Base-by-base conservation (phyloP, 2,888 invertebrate genomes). In the Caenorhabditis afra region DNA sequence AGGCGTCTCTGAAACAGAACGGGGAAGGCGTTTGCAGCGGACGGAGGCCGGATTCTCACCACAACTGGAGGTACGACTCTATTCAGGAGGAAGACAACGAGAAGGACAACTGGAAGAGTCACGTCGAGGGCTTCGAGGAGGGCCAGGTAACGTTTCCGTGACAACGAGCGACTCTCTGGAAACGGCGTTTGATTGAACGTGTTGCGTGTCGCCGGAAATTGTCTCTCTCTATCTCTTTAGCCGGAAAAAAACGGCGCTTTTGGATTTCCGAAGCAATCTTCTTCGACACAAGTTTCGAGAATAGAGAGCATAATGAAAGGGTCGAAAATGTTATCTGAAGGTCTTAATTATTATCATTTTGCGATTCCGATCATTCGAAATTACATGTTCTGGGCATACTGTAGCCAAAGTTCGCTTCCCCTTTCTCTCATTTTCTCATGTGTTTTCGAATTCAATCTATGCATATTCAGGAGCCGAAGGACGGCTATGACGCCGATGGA, bases 61-160 rank as follows among this genome's bases (percentile, higher is more conserved):
- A 79, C 55, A 79, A 79, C 45, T 83, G 83, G 83, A 37, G 83
- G 14, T 83, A 81, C 52, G 83, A 83, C 45, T 78, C 78, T 55
- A 76, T 83, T 20, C 83, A 83, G 59, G 83, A 81, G 47, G 83
- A 83, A 41, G 80, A 82, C 35, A 41, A 23, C 11, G 75, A 79
- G 23, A 73, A 78, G 52, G 71, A 79, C 37, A 67, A 50, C 47
- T 80, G 80, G 67, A 78, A 71, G 22, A 37, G 39, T 29, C 50
- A 76, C 16, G 66, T 70, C 11, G 74, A 74, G 29, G 75, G 61
- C 18, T 74, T 70, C 20, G 75, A 79, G n/a, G 73, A 78, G 35
- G 49, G 58, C 14, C 20, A 59, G 41, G 41, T 41, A 11, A 29
- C 4, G 58, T 68, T 59, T 5, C 59, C 41, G 1, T 44, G 53